Evolutionary conservation across 2,888 invertebrate species (phyloP), one percentile per base, ranked within the genome.

Genomic region (Papilio elwesi): DNA sequence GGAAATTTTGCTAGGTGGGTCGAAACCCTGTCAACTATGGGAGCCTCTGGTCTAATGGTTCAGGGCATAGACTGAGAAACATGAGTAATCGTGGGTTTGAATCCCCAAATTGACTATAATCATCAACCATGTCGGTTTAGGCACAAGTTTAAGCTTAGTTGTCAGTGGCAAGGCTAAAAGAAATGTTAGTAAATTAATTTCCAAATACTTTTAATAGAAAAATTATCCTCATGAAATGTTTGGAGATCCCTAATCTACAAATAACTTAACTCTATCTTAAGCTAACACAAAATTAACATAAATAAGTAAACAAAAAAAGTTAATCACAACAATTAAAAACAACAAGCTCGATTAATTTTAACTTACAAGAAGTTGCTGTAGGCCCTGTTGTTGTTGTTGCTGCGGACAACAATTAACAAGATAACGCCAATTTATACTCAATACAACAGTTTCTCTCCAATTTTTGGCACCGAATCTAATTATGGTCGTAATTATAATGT

Each of bases 291-390:
- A 53, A 73, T 57, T 55, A 70, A 75, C 66, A 62, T 36, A 59
- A 49, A 74, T 74, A 74, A 76, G 2, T 7, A 43, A 43, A 43
- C 43, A 77, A 77, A 81, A 80, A 79, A 84, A 78, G 81, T 82
- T 82, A 82, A 82, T 81, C 82, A 82, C 81, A 81, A 80, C 78
- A 78, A 78, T 77, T 74, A 80, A 91, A 90, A 86, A 86, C 87
- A 88, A 85, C 85, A 89, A 88, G 87, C 87, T 84, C 84, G 81
- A 84, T 83, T 73, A 82, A 83, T 85, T 82, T 84, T 81, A 91
- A 97, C 97, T 97, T 96, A 98, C 98, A 96, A 98, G 96, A 94
- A 98, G 96, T 94, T 97, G 97, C 93, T 97, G 97, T 83, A 98
- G 96, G 92, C 97, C 97, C 93, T 97, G 97, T 94, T 97, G 97